Conservation (phyloP, 1,140 invertebrate species). For the Magallana ariakensis region DNA sequence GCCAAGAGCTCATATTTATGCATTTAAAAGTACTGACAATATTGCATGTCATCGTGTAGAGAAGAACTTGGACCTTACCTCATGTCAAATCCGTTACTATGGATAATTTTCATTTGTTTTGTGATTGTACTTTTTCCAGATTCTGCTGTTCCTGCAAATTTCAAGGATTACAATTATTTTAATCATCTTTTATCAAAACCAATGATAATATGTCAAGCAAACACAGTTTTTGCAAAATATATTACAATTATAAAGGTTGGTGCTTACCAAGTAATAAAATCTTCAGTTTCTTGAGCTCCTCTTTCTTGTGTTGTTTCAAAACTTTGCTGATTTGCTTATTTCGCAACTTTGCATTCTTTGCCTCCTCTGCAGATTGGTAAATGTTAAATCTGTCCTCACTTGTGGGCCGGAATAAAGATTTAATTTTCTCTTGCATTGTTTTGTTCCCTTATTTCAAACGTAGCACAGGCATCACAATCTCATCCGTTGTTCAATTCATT, state of each 20-base stretch:
- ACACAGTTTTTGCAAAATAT: background rate
- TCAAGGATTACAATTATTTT: background rate
- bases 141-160: slow-evolving; percentile 77
- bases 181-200: background rate
- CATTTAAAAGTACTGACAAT: background rate
- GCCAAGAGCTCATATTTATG: background rate
- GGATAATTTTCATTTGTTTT: slow-evolving; percentile 80
- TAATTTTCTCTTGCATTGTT: slow-evolving; percentile 7
- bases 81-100: slow-evolving; percentile 83
- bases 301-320: slow-evolving; percentile 68
- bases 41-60: background rate
- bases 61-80: slow-evolving; percentile 58
- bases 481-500: background rate
- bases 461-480: background rate
- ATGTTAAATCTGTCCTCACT: slow-evolving; percentile 55
- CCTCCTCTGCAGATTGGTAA: slow-evolving; percentile 64
- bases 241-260: background rate
- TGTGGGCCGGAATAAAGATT: background rate
- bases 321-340: slow-evolving; percentile 69
- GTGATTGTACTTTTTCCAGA: slow-evolving; percentile 81
- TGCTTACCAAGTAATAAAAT: slow-evolving; percentile 71
- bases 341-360: slow-evolving; percentile 62
- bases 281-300: slow-evolving; percentile 71
- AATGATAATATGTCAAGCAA: background rate
- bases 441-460: background rate